Conservation (phyloP, 2,113 vertebrate species). For the Jacana jacana region DNA sequence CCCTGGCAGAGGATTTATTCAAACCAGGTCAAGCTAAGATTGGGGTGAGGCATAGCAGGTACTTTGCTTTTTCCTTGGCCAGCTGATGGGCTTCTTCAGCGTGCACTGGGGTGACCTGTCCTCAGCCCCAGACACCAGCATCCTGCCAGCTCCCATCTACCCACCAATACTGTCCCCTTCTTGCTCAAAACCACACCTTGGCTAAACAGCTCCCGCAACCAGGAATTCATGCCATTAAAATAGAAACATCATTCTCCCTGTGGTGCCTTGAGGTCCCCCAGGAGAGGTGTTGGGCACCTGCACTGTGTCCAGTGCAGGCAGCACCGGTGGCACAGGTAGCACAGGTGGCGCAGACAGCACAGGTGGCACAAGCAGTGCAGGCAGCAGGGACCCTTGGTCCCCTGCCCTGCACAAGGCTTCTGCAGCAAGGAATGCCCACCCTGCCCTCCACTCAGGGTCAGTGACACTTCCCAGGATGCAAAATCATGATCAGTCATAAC, state of each 20-base stretch:
- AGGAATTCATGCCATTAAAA: neutral
- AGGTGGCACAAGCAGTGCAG: neutral
- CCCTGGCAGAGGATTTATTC: conserved; percentile 17
- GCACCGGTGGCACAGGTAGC: neutral
- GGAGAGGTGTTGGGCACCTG: neutral
- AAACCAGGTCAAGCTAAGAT: conserved; percentile 18
- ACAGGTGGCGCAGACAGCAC: no score
- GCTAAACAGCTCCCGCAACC: neutral
- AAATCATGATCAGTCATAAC: neutral
- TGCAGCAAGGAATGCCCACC: neutral
- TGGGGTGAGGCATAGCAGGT: neutral
- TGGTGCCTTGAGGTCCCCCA: neutral
- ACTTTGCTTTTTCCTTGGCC: neutral
- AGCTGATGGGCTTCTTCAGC: neutral
- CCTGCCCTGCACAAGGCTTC: fast-evolving
- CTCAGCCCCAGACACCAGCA: fast-evolving
- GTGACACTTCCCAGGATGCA: neutral
- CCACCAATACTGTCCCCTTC: fast-evolving
- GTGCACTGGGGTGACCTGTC: neutral
- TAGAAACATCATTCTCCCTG: neutral
- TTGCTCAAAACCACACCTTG: neutral
- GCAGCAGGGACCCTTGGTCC: neutral
- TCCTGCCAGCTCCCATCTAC: neutral
- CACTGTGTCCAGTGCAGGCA: neutral
- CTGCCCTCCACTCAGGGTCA: neutral